Conservation (phyloP, 2,113 vertebrate species). For the Pogonocichla stellata region DNA sequence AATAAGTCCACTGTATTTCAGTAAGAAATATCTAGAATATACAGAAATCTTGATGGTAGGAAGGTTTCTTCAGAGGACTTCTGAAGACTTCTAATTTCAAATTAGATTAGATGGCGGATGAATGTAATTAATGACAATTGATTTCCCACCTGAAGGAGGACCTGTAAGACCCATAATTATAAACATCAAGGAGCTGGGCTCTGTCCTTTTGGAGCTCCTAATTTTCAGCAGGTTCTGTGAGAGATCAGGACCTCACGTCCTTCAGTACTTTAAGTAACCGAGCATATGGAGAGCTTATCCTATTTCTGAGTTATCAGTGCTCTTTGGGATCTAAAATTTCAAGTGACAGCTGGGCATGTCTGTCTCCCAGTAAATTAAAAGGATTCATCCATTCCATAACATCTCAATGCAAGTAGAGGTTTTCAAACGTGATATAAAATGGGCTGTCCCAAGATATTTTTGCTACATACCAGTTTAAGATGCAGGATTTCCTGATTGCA, state of each 20-base stretch:
- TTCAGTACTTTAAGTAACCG: background rate
- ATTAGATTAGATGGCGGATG: background rate
- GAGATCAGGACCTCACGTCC: background rate
- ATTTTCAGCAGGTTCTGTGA: background rate
- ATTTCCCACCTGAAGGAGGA: background rate
- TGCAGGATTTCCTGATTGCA: background rate
- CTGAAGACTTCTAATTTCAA: background rate
- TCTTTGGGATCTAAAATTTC: background rate
- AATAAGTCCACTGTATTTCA: rapidly evolving
- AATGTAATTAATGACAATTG: background rate
- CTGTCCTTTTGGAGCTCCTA: background rate
- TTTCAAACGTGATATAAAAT: background rate
- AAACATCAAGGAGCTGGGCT: background rate
- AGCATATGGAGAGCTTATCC: background rate
- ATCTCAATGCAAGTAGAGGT: background rate
- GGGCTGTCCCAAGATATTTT: background rate
- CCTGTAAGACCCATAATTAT: background rate
- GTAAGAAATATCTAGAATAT: background rate
- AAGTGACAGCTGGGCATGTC: background rate
- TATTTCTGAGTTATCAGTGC: background rate
- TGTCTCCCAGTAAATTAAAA: background rate
- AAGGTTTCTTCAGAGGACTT: background rate
- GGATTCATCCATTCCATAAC: background rate
- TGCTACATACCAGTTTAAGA: background rate
- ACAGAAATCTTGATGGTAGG: background rate